A percentile compares a stretch with the other conserved stretches of the same genome.
Conservation (phyloP, 2,113 vertebrate species). For the Mesocricetus auratus region DNA sequence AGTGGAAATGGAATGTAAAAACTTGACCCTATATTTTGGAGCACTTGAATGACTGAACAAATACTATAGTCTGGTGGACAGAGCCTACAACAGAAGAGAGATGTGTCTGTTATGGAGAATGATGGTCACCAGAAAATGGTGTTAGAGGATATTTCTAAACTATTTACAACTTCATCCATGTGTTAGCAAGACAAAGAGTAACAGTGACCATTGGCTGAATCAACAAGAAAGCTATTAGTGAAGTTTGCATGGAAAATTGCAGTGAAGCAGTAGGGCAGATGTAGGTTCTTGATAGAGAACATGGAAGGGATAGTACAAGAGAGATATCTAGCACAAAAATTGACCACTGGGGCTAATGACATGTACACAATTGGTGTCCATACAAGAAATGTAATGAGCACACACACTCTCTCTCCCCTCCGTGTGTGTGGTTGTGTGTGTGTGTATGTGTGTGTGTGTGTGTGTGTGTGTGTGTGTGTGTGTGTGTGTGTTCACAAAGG, state of each 20-base stretch:
- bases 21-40: neutral
- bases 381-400: neutral
- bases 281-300: neutral
- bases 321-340: neutral
- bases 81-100: neutral
- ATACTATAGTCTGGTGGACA: neutral
- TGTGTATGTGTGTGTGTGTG: neutral
- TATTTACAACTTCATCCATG: neutral
- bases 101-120: neutral
- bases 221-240: neutral
- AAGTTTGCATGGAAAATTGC: neutral
- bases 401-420: no score
- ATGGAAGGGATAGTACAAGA: neutral
- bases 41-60: neutral
- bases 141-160: neutral
- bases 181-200: neutral
- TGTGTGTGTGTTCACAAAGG: neutral
- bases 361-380: neutral
- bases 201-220: neutral
- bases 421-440: neutral
- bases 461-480: neutral
- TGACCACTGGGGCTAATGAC: neutral
- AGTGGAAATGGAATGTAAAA: neutral
- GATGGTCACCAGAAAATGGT: neutral
- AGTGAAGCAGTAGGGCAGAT: neutral